These are phyloP conservation scores for Megalopta genalis DNA, from an alignment of 1,140 invertebrate genomes.

Conservation along the genomic window DNA sequence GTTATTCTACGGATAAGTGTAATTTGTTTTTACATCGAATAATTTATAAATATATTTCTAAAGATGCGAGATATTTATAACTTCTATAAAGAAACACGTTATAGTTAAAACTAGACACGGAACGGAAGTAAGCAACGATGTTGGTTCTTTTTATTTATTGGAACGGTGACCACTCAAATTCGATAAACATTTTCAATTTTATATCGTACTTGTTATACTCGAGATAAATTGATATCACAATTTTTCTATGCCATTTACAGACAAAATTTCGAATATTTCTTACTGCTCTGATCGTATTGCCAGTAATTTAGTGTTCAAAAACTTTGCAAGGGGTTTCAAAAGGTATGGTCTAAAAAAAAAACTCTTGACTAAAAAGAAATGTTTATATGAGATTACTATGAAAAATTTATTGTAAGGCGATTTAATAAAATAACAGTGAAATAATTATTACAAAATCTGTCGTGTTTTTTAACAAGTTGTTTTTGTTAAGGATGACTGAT, in stretches of 20 bases:
- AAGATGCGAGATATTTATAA: constrained; percentile 50
- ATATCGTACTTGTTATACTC: constrained; percentile 14
- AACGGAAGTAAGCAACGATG: constrained; percentile 11
- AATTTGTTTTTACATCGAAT: constrained; percentile 50
- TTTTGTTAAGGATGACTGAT: not conserved
- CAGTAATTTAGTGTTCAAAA: constrained; percentile 11
- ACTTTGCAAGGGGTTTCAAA: constrained; percentile 3
- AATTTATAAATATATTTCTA: constrained; percentile 51
- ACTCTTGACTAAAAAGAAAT: not conserved
- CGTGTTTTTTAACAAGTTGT: not conserved
- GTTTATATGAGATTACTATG: constrained; percentile 1
- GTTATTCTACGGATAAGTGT: constrained; percentile 26
- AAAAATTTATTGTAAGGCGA: constrained; percentile 6
- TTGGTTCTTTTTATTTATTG: constrained; percentile 14
- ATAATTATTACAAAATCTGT: not conserved
- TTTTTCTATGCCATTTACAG: not conserved
- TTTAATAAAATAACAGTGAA: constrained; percentile 13
- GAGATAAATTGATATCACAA: constrained; percentile 5
- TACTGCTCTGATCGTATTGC: constrained; percentile 19
- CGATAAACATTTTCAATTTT: constrained; percentile 38
- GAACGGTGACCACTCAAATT: not conserved
- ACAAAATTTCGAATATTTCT: constrained; percentile 7
- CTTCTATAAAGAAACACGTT: constrained; percentile 34
- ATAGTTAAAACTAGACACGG: constrained; percentile 43
- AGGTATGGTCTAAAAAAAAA: not conserved